phyloP scores from a whole-genome alignment of 2,113 vertebrate species.

The Lynx canadensis region DNA sequence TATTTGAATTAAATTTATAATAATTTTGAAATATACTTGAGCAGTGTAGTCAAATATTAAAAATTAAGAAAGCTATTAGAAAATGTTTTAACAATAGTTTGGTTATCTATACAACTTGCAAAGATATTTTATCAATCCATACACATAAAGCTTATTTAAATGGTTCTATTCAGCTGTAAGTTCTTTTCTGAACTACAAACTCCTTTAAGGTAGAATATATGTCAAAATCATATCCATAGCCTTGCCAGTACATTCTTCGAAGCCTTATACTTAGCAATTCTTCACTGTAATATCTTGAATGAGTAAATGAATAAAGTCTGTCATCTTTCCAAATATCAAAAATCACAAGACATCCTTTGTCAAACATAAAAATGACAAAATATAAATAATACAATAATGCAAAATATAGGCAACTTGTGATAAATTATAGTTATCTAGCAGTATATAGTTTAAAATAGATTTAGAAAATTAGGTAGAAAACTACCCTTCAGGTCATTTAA shows the following conservation, averaged over 20 bases:
- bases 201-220: neutral
- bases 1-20: neutral
- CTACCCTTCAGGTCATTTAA: neutral
- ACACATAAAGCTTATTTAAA: neutral
- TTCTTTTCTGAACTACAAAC: neutral
- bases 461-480: neutral
- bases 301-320: neutral
- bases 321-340: neutral
- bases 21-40: neutral
- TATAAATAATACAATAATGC: neutral
- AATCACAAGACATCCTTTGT: neutral
- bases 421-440: neutral
- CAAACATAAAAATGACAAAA: neutral
- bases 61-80: neutral
- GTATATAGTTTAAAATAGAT: neutral
- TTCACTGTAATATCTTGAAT: neutral
- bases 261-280: neutral
- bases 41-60: neutral
- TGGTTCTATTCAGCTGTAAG: neutral
- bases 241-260: neutral
- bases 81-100: neutral
- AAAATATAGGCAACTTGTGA: neutral
- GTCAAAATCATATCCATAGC: neutral
- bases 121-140: neutral
- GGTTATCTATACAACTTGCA: neutral